These are phyloP conservation scores for Limnephilus lunatus DNA, from an alignment of 2,888 invertebrate species.

Conservation along the genomic window DNA sequence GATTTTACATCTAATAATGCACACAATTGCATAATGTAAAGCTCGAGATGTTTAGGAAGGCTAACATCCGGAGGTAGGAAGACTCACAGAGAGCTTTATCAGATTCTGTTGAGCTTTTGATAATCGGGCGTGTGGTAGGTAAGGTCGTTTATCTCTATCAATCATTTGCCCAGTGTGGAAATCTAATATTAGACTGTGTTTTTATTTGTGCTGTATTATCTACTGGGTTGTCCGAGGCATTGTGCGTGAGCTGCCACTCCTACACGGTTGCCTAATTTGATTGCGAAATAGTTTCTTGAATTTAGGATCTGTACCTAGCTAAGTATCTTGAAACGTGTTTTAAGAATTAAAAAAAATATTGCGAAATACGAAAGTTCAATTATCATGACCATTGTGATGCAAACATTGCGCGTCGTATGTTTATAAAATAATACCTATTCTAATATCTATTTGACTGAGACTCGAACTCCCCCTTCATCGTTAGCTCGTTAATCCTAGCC, in stretches of 20 bases:
- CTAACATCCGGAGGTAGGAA: not conserved
- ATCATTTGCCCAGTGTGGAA: not conserved
- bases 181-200: not conserved
- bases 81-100: not conserved
- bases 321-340: not conserved
- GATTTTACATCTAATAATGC: not conserved
- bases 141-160: not conserved
- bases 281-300: constrained; percentile 27
- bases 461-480: not conserved
- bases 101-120: not conserved
- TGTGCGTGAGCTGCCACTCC: constrained; percentile 47
- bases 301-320: constrained; percentile 17
- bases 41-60: not conserved
- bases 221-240: not conserved
- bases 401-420: not conserved
- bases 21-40: not conserved
- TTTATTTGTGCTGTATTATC: too few relatives aligned
- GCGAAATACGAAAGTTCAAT: not conserved
- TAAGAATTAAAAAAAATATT: not conserved
- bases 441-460: not conserved
- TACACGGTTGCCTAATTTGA: constrained; percentile 32
- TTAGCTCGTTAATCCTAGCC: not conserved
- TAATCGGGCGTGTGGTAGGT: not conserved
- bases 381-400: not conserved
- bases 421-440: not conserved